Conservation (phyloP, 2,797 vertebrate genomes). For the Eospalax fontanierii region DNA sequence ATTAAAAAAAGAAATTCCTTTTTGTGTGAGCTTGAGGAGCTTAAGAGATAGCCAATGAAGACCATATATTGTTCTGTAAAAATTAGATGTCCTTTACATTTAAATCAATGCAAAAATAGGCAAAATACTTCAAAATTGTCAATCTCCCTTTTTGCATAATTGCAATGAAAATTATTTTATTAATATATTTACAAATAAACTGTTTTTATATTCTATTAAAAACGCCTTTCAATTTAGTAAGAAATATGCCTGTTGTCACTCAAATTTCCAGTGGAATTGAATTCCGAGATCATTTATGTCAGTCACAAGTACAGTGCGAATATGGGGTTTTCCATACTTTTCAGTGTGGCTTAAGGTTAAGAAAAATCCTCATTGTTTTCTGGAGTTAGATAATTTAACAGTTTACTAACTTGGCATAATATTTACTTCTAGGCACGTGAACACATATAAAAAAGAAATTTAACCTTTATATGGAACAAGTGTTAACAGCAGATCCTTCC, state of each 20-base stretch:
- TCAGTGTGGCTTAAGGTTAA: slow-evolving; percentile 73
- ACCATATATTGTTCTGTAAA: neutral
- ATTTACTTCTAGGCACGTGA: slow-evolving; percentile 83
- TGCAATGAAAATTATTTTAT: neutral
- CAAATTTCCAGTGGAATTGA: slow-evolving; percentile 77
- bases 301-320: neutral
- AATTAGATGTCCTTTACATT: neutral
- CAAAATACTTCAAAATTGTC: neutral
- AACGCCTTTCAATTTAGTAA: slow-evolving; percentile 68
- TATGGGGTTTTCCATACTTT: neutral
- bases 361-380: slow-evolving; percentile 80
- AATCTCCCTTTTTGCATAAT: neutral
- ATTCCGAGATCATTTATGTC: slow-evolving; percentile 34
- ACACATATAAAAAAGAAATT: slow-evolving; percentile 75
- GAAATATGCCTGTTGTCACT: slow-evolving; percentile 62
- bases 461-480: slow-evolving; percentile 81
- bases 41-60: neutral
- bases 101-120: neutral
- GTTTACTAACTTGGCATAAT: slow-evolving; percentile 82
- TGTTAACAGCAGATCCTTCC: slow-evolving; percentile 69
- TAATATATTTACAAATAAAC: neutral
- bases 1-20: neutral
- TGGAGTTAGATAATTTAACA: slow-evolving; percentile 85
- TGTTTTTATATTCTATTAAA: slow-evolving; percentile 56
- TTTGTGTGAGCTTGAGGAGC: neutral